These are phyloP conservation scores for Aphelocoma californica DNA, from an alignment of 2,797 vertebrate species.

Conservation along the genomic window DNA sequence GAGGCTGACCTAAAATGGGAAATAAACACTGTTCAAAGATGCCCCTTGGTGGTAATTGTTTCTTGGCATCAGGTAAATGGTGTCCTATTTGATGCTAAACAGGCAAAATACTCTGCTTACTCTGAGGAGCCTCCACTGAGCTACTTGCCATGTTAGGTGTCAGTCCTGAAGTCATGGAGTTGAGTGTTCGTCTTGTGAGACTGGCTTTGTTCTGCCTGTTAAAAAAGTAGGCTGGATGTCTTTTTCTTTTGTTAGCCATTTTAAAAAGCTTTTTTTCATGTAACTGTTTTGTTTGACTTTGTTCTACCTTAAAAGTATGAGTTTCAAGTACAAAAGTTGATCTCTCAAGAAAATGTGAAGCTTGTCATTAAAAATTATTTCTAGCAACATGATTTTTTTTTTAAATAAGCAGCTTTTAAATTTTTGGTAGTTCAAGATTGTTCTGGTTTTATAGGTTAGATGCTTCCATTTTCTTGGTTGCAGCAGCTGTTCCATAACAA, in stretches of 20 bases:
- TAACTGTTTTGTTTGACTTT: background rate
- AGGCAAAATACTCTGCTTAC: background rate
- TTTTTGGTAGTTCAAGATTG: background rate
- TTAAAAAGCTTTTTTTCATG: background rate
- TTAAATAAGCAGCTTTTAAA: background rate
- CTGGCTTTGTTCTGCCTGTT: conserved; percentile 28
- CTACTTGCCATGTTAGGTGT: conserved; percentile 40
- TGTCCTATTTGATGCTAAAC: background rate
- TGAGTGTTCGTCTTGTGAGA: conserved; percentile 37
- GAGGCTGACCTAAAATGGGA: conserved; percentile 50
- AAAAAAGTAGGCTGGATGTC: background rate
- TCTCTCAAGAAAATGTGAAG: conserved; percentile 27
- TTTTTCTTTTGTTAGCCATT: conserved; percentile 1
- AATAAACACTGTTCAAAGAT: background rate
- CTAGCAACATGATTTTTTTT: background rate
- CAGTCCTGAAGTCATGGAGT: background rate
- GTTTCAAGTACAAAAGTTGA: background rate
- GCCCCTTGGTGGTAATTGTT: background rate
- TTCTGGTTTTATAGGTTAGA: background rate
- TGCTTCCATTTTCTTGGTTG: conserved; percentile 30
- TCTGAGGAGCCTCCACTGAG: conserved; percentile 58
- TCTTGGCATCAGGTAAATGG: conserved; percentile 31
- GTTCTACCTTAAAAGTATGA: background rate
- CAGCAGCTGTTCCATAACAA: background rate
- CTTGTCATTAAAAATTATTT: background rate